These are phyloP conservation scores for Belgica antarctica DNA, from an alignment of 2,888 invertebrate species.

Conservation along the genomic window DNA sequence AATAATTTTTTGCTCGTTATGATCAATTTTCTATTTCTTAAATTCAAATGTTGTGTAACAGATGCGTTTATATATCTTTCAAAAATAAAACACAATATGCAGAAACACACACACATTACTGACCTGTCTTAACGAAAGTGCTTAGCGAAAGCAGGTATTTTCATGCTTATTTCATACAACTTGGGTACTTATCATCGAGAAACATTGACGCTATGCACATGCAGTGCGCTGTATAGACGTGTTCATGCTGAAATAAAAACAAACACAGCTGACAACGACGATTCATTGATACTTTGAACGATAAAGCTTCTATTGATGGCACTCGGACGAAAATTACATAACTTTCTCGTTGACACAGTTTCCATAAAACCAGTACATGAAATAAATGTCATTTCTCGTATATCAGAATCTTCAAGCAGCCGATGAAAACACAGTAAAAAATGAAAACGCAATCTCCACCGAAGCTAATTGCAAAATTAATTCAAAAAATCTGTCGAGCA, in stretches of 20 bases:
- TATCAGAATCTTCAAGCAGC: too few relatives aligned
- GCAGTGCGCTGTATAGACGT: too few relatives aligned
- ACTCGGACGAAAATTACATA: too few relatives aligned
- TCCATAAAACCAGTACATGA: not conserved
- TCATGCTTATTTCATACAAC: conserved; percentile 11
- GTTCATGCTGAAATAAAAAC: too few relatives aligned
- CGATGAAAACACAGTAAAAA: too few relatives aligned
- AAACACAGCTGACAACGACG: not conserved
- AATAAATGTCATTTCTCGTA: too few relatives aligned
- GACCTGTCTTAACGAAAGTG: conserved; percentile 38
- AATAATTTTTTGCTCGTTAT: too few relatives aligned
- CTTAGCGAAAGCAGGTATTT: conserved; percentile 22
- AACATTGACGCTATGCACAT: too few relatives aligned
- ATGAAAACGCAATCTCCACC: too few relatives aligned
- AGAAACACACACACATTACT: conserved; percentile 40
- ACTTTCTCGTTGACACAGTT: conserved; percentile 15
- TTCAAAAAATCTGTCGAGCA: too few relatives aligned
- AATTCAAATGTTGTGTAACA: conserved; percentile 15
- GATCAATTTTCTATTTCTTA: too few relatives aligned
- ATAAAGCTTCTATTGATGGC: not conserved
- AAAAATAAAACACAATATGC: not conserved
- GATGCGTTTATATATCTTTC: conserved; percentile 30
- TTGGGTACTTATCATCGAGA: not conserved
- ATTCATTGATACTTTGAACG: not conserved
- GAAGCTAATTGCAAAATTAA: too few relatives aligned